Evolutionary conservation across 2,888 invertebrate species (phyloP).

Genomic region (Stenolophus ochropezus): DNA sequence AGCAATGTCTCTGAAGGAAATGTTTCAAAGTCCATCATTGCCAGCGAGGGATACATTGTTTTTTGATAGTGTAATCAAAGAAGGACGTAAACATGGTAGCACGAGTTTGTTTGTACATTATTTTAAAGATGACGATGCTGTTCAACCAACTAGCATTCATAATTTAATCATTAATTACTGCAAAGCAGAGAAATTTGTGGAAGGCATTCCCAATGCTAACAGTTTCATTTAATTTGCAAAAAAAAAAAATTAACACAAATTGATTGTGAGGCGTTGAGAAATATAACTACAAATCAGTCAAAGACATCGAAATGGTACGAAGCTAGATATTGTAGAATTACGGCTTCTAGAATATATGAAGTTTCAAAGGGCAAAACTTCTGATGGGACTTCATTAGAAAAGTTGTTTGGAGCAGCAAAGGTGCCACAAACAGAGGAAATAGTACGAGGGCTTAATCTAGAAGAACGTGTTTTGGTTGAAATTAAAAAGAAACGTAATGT

Average conservation of each 20-base stretch:
- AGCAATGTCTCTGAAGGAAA: background rate
- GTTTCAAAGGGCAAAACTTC: background rate
- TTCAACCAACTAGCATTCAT: background rate
- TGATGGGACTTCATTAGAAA: background rate
- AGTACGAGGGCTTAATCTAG: background rate
- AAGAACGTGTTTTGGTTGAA: background rate
- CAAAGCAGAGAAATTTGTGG: background rate
- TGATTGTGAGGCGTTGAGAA: background rate
- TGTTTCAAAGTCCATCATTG: background rate
- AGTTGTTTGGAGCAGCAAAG: background rate
- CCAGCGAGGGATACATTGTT: background rate
- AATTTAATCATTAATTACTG: background rate
- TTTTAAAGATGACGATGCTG: background rate
- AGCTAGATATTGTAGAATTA: background rate
- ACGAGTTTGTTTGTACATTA: background rate
- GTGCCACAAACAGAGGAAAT: background rate
- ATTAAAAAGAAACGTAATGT: background rate
- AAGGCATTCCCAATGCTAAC: background rate
- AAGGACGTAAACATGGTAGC: background rate
- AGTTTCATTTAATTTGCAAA: background rate
- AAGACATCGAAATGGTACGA: background rate
- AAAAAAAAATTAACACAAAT: background rate
- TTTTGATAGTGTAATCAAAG: background rate
- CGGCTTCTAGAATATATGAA: background rate
- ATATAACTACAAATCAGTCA: background rate